These are phyloP conservation scores for Todiramphus saurophagus DNA, from an alignment of 2,113 vertebrate genomes.

Conservation along the genomic window DNA sequence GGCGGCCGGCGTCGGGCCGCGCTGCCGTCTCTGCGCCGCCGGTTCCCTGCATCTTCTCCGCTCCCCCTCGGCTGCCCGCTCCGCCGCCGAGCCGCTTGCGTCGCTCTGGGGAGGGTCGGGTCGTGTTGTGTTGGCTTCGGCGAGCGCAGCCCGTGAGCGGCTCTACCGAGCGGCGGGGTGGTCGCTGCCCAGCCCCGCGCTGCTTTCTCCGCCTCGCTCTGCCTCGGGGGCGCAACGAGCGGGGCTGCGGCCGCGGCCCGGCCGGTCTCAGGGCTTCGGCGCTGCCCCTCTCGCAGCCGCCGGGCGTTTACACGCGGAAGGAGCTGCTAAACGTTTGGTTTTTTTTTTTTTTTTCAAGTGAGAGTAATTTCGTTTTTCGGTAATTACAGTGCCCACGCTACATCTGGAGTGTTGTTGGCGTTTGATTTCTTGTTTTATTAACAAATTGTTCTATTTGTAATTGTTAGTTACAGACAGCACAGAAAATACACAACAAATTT, in stretches of 20 bases:
- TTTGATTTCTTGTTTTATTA: background rate
- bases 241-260: background rate
- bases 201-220: background rate
- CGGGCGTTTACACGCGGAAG: rapidly evolving
- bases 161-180: rapidly evolving
- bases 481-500: background rate
- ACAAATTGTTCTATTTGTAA: background rate
- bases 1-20: background rate
- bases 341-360: background rate
- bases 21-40: background rate
- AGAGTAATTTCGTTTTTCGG: background rate
- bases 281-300: rapidly evolving
- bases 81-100: too few relatives aligned
- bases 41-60: background rate
- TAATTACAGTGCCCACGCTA: background rate
- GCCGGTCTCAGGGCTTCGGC: too few relatives aligned
- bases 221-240: background rate
- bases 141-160: rapidly evolving
- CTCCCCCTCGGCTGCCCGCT: background rate
- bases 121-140: rapidly evolving
- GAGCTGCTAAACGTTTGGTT: too few relatives aligned
- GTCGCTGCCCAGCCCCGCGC: rapidly evolving
- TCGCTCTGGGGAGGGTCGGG: too few relatives aligned
- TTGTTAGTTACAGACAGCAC: background rate
- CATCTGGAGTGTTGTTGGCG: background rate